Conservation (phyloP, 1,140 invertebrate genomes). For the Diuraphis noxia region DNA sequence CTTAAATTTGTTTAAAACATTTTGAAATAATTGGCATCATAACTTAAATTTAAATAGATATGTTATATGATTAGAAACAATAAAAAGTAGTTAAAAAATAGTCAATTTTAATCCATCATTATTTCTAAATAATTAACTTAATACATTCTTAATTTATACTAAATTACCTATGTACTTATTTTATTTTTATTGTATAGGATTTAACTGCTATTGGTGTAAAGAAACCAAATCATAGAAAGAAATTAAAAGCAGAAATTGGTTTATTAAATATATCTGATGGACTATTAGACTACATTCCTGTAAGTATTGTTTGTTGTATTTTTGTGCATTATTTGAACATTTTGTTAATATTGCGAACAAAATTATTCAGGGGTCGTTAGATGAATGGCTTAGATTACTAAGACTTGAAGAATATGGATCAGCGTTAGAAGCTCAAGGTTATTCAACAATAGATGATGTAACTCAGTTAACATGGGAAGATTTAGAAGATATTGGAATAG, state of each 20-base stretch:
- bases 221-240: constrained; percentile 94
- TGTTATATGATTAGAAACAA: too few species aligned
- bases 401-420: constrained; percentile 89
- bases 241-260: constrained; percentile 94
- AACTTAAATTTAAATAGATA: background rate
- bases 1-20: background rate
- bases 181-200: constrained; percentile 62
- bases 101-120: background rate
- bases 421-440: constrained; percentile 87
- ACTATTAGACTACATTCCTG: constrained; percentile 88
- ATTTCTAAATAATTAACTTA: background rate
- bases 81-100: background rate
- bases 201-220: constrained; percentile 85
- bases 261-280: constrained; percentile 92
- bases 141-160: too few species aligned
- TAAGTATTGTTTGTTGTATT: constrained; percentile 62
- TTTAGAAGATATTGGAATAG: constrained; percentile 97
- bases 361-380: constrained; percentile 74
- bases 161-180: background rate
- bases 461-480: constrained; percentile 98
- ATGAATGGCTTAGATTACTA: constrained; percentile 90
- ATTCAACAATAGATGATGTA: constrained; percentile 88
- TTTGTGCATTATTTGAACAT: background rate
- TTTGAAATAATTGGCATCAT: background rate
- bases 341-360: background rate